Conservation (phyloP, 2,113 vertebrate species). For the Callithrix jacchus region DNA sequence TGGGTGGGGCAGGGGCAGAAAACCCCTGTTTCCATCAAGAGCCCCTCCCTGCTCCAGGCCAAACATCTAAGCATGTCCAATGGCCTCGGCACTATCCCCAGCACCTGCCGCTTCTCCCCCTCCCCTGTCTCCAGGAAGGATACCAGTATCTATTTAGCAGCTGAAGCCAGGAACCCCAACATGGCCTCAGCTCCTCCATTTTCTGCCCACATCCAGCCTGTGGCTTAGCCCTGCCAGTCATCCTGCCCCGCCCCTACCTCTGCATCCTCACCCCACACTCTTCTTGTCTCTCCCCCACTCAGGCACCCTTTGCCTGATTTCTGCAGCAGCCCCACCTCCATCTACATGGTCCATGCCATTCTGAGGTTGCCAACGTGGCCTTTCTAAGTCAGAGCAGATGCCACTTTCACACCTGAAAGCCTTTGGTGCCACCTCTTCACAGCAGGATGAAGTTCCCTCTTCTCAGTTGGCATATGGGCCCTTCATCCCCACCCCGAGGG, state of each 20-base stretch:
- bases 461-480: rapidly evolving
- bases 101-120: not conserved
- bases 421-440: no score
- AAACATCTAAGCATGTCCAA: rapidly evolving
- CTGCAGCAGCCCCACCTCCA: rapidly evolving
- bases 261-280: not conserved
- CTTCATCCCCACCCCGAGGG: not conserved
- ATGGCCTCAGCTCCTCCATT: no score
- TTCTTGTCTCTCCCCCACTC: not conserved
- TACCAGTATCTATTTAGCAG: no score
- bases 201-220: no score
- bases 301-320: rapidly evolving
- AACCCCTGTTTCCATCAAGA: not conserved
- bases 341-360: not conserved
- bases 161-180: no score
- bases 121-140: not conserved
- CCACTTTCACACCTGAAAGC: not conserved
- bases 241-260: not conserved
- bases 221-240: not conserved
- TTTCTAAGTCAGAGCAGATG: not conserved
- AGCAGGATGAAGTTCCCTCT: not conserved
- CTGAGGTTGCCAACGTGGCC: not conserved
- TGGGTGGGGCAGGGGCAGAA: not conserved
- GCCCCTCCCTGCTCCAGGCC: not conserved
- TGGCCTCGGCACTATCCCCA: not conserved